phyloP scores from a whole-genome alignment of 2,113 vertebrate species.

The Otus sunia region DNA sequence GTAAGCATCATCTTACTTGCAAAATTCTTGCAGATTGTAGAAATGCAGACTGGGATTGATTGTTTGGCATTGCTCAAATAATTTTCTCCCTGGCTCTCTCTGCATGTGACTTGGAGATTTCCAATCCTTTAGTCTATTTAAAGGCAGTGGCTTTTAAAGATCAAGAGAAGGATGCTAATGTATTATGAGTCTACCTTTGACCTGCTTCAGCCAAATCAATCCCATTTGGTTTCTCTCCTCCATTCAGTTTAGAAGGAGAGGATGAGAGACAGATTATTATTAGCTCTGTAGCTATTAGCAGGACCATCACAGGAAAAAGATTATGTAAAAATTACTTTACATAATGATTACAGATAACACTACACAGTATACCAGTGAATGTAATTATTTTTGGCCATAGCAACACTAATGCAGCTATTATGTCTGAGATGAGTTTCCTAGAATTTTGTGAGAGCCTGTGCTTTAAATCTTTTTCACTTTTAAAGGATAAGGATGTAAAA shows the following conservation, averaged over 20 bases:
- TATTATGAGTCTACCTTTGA: background rate
- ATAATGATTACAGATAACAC: constrained; percentile 28
- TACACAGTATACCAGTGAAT: background rate
- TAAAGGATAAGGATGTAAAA: background rate
- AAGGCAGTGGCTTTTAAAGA: background rate
- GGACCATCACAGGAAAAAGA: background rate
- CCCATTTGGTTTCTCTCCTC: background rate
- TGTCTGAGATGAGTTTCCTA: background rate
- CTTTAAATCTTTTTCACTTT: constrained; percentile 6
- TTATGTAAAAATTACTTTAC: constrained; percentile 16
- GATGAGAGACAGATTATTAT: background rate
- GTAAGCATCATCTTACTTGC: background rate
- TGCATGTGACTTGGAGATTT: background rate
- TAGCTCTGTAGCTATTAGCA: background rate
- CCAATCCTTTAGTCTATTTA: background rate
- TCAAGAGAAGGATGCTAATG: background rate
- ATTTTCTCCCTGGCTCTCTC: background rate
- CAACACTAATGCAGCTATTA: constrained; percentile 19
- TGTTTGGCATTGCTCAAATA: background rate
- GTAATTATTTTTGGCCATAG: constrained; percentile 18
- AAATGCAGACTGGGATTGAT: background rate
- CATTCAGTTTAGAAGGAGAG: background rate
- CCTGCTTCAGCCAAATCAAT: background rate
- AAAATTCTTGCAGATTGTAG: background rate
- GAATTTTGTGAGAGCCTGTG: background rate